Base-by-base conservation (phyloP, 2,888 invertebrate species). In the Elmis aenea region DNA sequence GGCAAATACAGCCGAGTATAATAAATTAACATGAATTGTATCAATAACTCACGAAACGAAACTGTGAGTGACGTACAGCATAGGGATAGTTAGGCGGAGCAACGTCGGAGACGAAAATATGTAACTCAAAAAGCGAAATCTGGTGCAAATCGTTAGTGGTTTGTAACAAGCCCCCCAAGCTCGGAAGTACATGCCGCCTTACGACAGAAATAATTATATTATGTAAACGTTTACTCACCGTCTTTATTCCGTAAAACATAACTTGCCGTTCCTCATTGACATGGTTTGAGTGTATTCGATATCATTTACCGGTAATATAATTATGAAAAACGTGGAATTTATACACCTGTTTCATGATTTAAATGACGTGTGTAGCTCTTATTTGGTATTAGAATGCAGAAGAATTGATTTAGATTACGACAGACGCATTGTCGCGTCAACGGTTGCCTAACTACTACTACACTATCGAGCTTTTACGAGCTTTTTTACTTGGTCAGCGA, bases 371-470 rank as follows among this genome's bases (percentile, higher is more conserved):
- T 38, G 31, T 39, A 28, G 28, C 30, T 22, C 28, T 9, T 33
- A 23, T 26, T 15, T 38, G 21, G 13, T 33, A 16, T 27, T 5
- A 29, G 13, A 33, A 33, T 42, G 21, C 34, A 36, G 27, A 29
- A 30, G 16, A 34, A 45, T 45, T 42, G 39, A 44, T 45, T 36
- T 25, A 23, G 30, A 38, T 42, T 42, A 42, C 37, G 35, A 42
- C 29, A 42, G 35, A 37, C 42, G 35, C 40, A 45, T 45, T 45
- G 31, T 38, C 35, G 45, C 34, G 28, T 28, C 37, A 31, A 33
- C 33, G 45, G 45, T 42, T 47, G 42, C 40, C 45, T 47, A 46
- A 41, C 40, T 38, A 48, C 48, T 48, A 39, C 39, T 38, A 33
- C 37, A 34, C 25, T 48, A 48, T 48, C 41, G 48, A 48, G 43